Evolutionary conservation across 2,888 invertebrate species (phyloP).

Genomic region (Idaea biselata): DNA sequence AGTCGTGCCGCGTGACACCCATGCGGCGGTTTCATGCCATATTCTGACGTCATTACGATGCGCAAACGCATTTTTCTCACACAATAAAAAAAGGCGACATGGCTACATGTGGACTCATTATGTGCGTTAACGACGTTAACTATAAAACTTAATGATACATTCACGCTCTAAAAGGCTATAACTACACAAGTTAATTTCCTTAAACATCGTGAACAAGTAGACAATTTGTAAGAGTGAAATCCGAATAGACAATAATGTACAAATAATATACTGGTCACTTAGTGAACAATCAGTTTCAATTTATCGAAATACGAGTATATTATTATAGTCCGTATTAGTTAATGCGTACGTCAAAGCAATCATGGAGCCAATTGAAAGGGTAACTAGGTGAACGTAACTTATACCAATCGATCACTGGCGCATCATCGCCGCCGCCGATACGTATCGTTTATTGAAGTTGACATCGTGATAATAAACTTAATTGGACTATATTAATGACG

Average conservation of each 20-base stretch:
- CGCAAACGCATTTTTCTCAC: constrained; percentile 63
- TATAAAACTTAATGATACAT: constrained; percentile 54
- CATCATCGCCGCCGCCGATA: constrained; percentile 55
- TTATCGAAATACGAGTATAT: constrained; percentile 44
- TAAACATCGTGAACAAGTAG: constrained; percentile 34
- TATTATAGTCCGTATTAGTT: constrained; percentile 44
- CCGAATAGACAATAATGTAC: constrained; percentile 12
- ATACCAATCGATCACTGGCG: constrained; percentile 71
- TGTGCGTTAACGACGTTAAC: constrained; percentile 45
- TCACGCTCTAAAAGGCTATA: constrained; percentile 46
- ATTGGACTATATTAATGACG: constrained; percentile 73
- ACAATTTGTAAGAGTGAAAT: constrained; percentile 23
- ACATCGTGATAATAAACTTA: constrained; percentile 73
- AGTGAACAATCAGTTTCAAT: constrained; percentile 71
- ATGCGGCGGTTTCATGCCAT: constrained; percentile 33
- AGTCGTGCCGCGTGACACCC: constrained; percentile 59
- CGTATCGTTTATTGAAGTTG: constrained; percentile 69
- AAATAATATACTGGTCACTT: constrained; percentile 44
- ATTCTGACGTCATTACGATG: constrained; percentile 64
- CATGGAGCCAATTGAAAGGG: constrained; percentile 77
- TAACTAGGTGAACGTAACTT: constrained; percentile 76
- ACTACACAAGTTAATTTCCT: constrained; percentile 41
- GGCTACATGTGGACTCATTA: constrained; percentile 49
- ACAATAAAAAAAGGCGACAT: constrained; percentile 50
- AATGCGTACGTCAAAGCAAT: constrained; percentile 74